Evolutionary conservation across 1,140 invertebrate genomes (phyloP), one percentile per base, ranked within the genome.

Genomic region (Acyrthosiphon pisum): DNA sequence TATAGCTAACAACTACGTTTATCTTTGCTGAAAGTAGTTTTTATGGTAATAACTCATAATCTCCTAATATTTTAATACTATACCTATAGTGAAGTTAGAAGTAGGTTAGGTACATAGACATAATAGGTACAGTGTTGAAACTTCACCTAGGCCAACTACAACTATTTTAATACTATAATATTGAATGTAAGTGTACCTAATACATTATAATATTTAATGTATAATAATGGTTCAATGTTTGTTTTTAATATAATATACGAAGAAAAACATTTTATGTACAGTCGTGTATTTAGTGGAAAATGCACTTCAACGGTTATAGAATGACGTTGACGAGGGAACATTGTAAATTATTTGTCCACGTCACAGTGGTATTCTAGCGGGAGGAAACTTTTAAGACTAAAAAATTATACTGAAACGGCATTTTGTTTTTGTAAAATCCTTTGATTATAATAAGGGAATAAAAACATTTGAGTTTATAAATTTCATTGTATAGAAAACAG

Each of bases 321-420:
- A 89, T 89, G 87, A 89, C 87, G 48, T 89, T 89, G 87, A 89
- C n/a, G n/a, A 89, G n/a, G 87, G 87, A 89, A 53, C 48, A 23
- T 37, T 53, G n/a, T 56, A 53, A 56, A 89, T 37, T 53, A 89
- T 53, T 56, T 89, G 87, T 22, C 7, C 48, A 37, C 87, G n/a
- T 89, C 48, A 89, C 87, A 89, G 50, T 89, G 48, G 87, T 89
- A 89, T 37, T 53, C n/a, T 41, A 2, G 41, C 22, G 35, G 56
- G 35, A 89, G 48, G 37, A 89, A 89, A 89, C n/a, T 26, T 53
- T 37, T 26, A 37, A 53, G 87, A 23, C 87, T 53, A 89, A 89
- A 89, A 53, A 89, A 89, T 37, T n/a, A 37, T 50, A 88, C 8
- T 20, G 22, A n/a, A 46, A 83, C 37, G 22, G 2, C 18, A 41